A percentile compares a stretch with the other conserved stretches of the same genome.
phyloP scores from a whole-genome alignment of 2,113 vertebrate species.

The Mirounga angustirostris region DNA sequence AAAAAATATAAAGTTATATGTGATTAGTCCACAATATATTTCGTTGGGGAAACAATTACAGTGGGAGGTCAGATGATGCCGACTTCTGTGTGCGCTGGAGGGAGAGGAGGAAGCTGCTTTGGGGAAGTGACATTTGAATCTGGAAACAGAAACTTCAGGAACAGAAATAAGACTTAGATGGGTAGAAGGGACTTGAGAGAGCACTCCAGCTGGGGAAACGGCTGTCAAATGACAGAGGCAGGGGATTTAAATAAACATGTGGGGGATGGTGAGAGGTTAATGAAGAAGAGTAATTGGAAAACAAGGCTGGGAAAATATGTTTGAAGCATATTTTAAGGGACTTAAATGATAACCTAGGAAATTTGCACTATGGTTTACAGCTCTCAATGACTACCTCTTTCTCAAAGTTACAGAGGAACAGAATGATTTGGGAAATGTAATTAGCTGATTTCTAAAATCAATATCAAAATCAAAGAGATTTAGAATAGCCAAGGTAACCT shows the following conservation, averaged over 20 bases:
- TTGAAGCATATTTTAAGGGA: constrained; percentile 30
- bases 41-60: background rate
- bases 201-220: background rate
- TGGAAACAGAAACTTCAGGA: background rate
- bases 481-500: background rate
- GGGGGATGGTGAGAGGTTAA: background rate
- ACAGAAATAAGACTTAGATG: background rate
- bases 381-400: background rate
- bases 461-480: background rate
- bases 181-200: background rate
- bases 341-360: background rate
- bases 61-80: background rate
- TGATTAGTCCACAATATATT: background rate
- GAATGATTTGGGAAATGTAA: background rate
- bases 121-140: background rate
- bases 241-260: background rate
- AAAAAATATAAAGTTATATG: background rate
- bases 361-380: background rate
- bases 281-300: constrained; percentile 18
- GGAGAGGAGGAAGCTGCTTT: background rate
- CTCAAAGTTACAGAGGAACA: background rate
- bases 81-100: background rate
- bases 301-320: background rate
- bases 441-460: background rate
- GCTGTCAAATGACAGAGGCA: constrained; percentile 21